phyloP scores from a whole-genome alignment of 2,888 invertebrate genomes.

The Drosophila aldrichi region DNA sequence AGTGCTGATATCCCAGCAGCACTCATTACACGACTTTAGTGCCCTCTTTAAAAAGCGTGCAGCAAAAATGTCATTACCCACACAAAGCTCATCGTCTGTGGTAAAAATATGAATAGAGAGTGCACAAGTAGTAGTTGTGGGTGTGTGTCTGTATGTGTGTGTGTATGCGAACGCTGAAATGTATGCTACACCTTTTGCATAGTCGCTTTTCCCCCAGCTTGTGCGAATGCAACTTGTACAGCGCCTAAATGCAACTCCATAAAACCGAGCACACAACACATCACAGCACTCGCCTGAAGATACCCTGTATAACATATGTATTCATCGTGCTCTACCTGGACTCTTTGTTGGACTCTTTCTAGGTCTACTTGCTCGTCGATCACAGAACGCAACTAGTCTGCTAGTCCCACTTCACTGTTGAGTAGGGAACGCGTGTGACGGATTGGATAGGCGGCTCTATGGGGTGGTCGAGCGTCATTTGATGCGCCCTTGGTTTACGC shows the following conservation, averaged over 20 bases:
- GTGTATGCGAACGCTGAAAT: conserved; percentile 7
- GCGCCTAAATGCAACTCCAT: conserved; percentile 11
- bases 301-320: no score
- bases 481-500: conserved; percentile 15
- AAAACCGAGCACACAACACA: not conserved
- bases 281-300: not conserved
- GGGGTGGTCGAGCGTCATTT: conserved; percentile 9
- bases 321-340: no score
- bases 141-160: not conserved
- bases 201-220: conserved; percentile 2
- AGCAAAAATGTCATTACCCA: conserved; percentile 44
- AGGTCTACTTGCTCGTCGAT: not conserved
- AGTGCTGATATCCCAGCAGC: not conserved
- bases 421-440: conserved; percentile 1
- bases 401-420: conserved; percentile 6
- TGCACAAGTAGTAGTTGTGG: not conserved
- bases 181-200: conserved; percentile 27
- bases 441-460: not conserved
- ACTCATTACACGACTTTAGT: conserved; percentile 27
- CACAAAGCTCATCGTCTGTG: conserved; percentile 10
- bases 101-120: conserved; percentile 15
- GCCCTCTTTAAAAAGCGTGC: conserved; percentile 13
- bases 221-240: conserved; percentile 5
- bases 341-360: not conserved
- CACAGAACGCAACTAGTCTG: not conserved